Base-by-base conservation (phyloP, 2,113 vertebrate genomes). In the Lutjanus erythropterus region DNA sequence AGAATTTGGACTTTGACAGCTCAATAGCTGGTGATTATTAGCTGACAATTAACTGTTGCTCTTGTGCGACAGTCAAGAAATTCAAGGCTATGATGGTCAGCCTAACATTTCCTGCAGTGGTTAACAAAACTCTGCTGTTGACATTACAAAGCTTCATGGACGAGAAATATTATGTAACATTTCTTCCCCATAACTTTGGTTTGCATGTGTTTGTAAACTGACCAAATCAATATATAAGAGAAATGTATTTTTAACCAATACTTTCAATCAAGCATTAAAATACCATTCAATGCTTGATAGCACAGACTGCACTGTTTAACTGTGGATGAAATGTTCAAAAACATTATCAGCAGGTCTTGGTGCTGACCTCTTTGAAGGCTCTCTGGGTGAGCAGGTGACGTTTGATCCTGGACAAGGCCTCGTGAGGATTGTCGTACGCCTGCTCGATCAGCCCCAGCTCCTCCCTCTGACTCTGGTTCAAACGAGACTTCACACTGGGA, bases 381-480 rank as follows among this genome's bases (percentile, higher is more conserved):
- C 98, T 96, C 95, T 99, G 98, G 25, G 98, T 99, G 85, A 99
- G 96, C 66, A 99, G 94, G 89, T 99, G 98, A 96, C 98, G 98
- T 64, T 99, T 99, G 94, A 99, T 99, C 86, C 98, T 98, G 81
- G 98, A 99, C 90, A 99, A 82, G 21, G 98, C 98, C 90, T 99
- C 98, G 0, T 99, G 98, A 35, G 98, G 98, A 90, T 99, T 99
- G 94, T 99, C 98, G 0, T 99, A 99, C 10, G 98, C 98, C 91
- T 99, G 98, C 74, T 99, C 98, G 0, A 99, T 99, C 83, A 99
- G 94, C 58, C 98, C 98, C 58, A 99, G 71, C 85, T 99, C 98
- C 84, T 99, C 98, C 75, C 98, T 96, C 93, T 99, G 98, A 1
- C 98, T 99, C 85, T 99, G 98, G 92, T 99, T 99, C 89, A 99